Conservation (phyloP, 53 echinoderm and acorn worm species). For the Paracentrotus lividus region DNA sequence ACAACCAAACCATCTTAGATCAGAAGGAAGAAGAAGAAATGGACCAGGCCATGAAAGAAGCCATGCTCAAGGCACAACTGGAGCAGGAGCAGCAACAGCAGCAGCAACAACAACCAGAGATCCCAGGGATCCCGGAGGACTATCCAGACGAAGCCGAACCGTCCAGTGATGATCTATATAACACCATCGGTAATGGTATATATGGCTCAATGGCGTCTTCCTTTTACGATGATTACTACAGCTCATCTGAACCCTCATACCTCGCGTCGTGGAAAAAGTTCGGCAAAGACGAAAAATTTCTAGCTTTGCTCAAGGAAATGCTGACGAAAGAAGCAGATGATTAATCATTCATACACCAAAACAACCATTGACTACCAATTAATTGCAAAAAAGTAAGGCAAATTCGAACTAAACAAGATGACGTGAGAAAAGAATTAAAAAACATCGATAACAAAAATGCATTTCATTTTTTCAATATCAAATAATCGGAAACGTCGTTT, state of each 20-base stretch:
- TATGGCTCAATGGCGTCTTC: conserved; percentile 21
- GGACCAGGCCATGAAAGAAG: conserved; percentile 54
- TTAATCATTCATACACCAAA: neutral
- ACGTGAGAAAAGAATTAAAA: no score
- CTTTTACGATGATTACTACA: conserved; percentile 40
- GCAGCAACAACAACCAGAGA: neutral
- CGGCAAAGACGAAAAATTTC: conserved; percentile 10
- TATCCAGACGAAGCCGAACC: conserved; percentile 59
- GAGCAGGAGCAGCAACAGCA: conserved; percentile 62
- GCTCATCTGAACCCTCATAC: conserved; percentile 58
- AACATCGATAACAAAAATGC: no score
- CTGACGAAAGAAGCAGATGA: conserved; percentile 18
- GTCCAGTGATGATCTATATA: conserved; percentile 43
- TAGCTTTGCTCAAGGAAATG: conserved; percentile 27
- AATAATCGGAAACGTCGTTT: no score
- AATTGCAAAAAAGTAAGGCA: neutral
- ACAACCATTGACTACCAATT: neutral
- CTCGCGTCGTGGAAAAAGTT: conserved; percentile 46
- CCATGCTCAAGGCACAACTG: conserved; percentile 54
- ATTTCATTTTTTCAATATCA: no score
- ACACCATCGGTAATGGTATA: conserved; percentile 10
- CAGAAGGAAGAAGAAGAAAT: conserved; percentile 69
- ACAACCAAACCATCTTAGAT: conserved; percentile 53
- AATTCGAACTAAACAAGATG: neutral
- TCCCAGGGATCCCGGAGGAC: conserved; percentile 4